Percentiles rank a stretch among this genome's conserved stretches.
Conservation (phyloP, 2,113 vertebrate species). For the Epinephelus lanceolatus region DNA sequence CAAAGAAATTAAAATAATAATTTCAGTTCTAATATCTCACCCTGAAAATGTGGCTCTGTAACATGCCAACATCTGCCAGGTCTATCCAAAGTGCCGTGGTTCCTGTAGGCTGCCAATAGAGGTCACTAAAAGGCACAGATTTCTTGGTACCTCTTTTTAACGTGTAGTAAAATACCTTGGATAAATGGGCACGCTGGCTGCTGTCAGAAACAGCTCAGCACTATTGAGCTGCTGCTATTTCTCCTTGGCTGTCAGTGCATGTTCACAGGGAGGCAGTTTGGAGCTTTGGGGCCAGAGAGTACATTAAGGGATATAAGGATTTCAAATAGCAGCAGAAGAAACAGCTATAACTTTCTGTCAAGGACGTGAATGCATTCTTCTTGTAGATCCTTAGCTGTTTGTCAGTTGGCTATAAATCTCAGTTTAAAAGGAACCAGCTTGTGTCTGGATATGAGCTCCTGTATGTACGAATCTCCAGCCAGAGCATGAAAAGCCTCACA, state of each 20-base stretch:
- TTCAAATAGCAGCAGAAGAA: conserved; percentile 41
- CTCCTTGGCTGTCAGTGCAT: conserved; percentile 18
- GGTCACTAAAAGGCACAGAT: conserved; percentile 19
- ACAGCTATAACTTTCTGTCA: conserved; percentile 36
- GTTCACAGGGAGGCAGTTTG: conserved; percentile 12
- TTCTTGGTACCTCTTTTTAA: not conserved
- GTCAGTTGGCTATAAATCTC: conserved; percentile 53
- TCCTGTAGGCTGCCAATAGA: conserved; percentile 23
- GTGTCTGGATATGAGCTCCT: conserved; percentile 40
- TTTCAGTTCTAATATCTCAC: not conserved
- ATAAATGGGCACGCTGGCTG: not conserved
- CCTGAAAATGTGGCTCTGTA: not conserved
- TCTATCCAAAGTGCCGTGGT: not conserved
- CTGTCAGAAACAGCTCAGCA: conserved; percentile 20
- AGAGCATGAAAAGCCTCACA: conserved; percentile 19
- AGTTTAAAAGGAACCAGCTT: conserved; percentile 68
- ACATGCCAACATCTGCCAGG: not conserved
- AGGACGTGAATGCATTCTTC: conserved; percentile 36
- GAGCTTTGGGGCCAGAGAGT: conserved; percentile 23
- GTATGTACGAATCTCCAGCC: not conserved
- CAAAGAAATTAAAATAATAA: not conserved
- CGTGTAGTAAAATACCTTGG: not conserved
- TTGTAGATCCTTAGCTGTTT: conserved; percentile 57
- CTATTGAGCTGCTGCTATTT: conserved; percentile 9
- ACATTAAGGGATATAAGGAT: conserved; percentile 33